Conservation (phyloP, 2,113 vertebrate species). For the Chlorodrepanis virens region DNA sequence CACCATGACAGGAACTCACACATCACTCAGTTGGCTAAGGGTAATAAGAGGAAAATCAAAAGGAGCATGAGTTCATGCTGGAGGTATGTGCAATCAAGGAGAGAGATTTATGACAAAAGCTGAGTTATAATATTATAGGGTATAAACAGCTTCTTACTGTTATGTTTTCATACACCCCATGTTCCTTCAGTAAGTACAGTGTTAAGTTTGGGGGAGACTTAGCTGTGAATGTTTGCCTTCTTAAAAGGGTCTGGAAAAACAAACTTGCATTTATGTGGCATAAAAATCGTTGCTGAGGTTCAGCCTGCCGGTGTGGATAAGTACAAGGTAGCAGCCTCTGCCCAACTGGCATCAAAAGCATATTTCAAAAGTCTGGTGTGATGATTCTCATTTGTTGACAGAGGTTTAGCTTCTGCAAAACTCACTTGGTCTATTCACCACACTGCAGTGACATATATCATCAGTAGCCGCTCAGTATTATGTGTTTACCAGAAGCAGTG, state of each 20-base stretch:
- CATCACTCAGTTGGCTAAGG: conserved; percentile 72
- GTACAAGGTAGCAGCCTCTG: neutral
- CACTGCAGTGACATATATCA: neutral
- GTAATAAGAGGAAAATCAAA: conserved; percentile 75
- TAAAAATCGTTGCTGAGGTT: neutral
- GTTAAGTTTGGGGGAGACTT: conserved; percentile 49
- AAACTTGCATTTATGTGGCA: conserved; percentile 5
- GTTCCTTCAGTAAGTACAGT: conserved; percentile 44
- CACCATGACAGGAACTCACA: conserved; percentile 74
- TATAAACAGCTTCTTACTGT: conserved; percentile 73
- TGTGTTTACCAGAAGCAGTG: neutral
- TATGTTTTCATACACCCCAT: conserved; percentile 28
- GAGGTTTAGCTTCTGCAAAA: neutral
- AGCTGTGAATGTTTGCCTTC: conserved; percentile 19
- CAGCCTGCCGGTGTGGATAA: neutral
- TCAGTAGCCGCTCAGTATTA: neutral
- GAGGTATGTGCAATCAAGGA: conserved; percentile 59
- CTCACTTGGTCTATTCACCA: neutral
- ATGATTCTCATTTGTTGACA: neutral
- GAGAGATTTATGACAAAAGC: conserved; percentile 71
- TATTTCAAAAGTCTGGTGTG: neutral
- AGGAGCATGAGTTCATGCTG: conserved; percentile 63
- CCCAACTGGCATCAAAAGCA: neutral
- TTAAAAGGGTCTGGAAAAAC: conserved; percentile 44
- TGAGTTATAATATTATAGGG: conserved; percentile 73